phyloP scores from a whole-genome alignment of 1,140 invertebrate genomes.

The Carcinoscorpius rotundicauda region DNA sequence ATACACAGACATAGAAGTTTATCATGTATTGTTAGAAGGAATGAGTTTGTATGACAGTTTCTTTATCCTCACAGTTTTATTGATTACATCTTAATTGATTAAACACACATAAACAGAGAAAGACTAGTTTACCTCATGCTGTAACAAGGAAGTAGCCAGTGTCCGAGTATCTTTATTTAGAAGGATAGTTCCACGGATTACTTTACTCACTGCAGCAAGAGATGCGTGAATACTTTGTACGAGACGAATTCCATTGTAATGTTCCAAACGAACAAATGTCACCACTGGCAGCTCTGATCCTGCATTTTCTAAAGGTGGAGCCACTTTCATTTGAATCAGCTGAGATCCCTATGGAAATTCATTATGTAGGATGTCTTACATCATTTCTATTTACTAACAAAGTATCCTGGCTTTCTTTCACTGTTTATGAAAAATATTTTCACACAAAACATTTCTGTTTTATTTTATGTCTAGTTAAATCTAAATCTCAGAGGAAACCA shows the following conservation, averaged over 20 bases:
- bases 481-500: too few species aligned
- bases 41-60: too few species aligned
- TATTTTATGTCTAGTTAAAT: too few species aligned
- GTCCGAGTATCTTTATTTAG: slow-evolving; percentile 40
- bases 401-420: too few species aligned
- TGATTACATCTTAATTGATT: too few species aligned
- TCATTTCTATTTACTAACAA: too few species aligned
- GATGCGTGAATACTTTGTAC: slow-evolving; percentile 42
- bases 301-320: slow-evolving; percentile 31
- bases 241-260: slow-evolving; percentile 37
- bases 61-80: too few species aligned
- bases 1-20: too few species aligned
- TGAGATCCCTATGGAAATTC: slow-evolving; percentile 16
- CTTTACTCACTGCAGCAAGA: slow-evolving; percentile 47
- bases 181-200: slow-evolving; percentile 43
- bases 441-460: too few species aligned
- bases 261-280: slow-evolving; percentile 44
- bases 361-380: too few species aligned
- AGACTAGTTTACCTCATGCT: slow-evolving; percentile 39
- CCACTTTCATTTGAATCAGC: slow-evolving; percentile 22
- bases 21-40: too few species aligned
- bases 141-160: slow-evolving; percentile 42
- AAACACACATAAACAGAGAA: neutral
- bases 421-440: too few species aligned
- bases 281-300: slow-evolving; percentile 36